Percentiles rank a stretch among this genome's conserved stretches.
Conservation (phyloP, 2,888 invertebrate genomes). For the Epirrhoe alternata region DNA sequence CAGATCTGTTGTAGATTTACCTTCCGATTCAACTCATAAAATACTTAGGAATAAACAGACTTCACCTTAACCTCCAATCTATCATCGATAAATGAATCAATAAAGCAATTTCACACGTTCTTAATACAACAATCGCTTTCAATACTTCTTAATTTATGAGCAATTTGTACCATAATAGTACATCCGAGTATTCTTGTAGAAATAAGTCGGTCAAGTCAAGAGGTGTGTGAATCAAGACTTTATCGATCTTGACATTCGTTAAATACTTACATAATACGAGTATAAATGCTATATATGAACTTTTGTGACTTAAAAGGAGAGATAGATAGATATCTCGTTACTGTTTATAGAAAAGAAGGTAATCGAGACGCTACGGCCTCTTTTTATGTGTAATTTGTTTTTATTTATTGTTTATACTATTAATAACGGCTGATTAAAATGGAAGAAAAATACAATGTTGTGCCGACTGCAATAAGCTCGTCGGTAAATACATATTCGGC, state of each 20-base stretch:
- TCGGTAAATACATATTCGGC: too few species aligned
- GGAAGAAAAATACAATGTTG: too few species aligned
- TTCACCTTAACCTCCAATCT: slow-evolving; percentile 8
- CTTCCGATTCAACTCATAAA: too few species aligned
- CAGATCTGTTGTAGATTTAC: too few species aligned
- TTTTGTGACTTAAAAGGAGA: slow-evolving; percentile 14
- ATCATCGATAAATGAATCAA: slow-evolving; percentile 20
- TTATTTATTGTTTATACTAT: background rate
- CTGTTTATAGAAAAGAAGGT: slow-evolving; percentile 26
- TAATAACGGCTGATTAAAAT: too few species aligned
- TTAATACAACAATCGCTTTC: slow-evolving; percentile 26
- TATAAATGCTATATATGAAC: slow-evolving; percentile 17
- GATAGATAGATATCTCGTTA: slow-evolving; percentile 20
- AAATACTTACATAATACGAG: slow-evolving; percentile 22
- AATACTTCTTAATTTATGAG: slow-evolving; percentile 28
- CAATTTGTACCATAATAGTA: slow-evolving; percentile 22
- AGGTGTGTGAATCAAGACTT: slow-evolving; percentile 54
- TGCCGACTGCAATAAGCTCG: too few species aligned
- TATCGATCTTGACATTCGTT: slow-evolving; percentile 66
- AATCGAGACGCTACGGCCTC: slow-evolving; percentile 13
- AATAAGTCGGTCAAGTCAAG: slow-evolving; percentile 69
- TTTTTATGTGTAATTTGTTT: slow-evolving; percentile 2
- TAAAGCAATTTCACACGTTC: slow-evolving; percentile 36
- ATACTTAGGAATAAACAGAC: background rate
- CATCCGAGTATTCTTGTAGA: slow-evolving; percentile 42